Conservation (phyloP, 2,797 vertebrate species). For the Decapterus maruadsi region DNA sequence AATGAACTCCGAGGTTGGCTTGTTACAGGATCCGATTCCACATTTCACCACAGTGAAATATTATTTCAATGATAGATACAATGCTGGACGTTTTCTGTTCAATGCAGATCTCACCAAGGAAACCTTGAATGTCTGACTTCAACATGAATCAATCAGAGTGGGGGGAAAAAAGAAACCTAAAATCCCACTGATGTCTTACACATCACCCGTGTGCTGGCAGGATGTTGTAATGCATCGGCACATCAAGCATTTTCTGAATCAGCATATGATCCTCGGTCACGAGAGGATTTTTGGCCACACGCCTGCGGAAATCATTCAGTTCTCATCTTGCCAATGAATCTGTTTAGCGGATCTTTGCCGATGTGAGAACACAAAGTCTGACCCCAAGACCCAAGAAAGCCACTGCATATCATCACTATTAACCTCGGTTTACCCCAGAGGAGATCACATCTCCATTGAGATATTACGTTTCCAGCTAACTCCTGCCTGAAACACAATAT, state of each 20-base stretch:
- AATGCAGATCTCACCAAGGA: slow-evolving; percentile 13
- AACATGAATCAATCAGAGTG: slow-evolving; percentile 21
- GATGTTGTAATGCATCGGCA: slow-evolving; percentile 2
- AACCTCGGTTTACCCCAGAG: slow-evolving; percentile 72
- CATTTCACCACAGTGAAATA: background rate
- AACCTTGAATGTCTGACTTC: background rate
- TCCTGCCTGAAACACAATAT: slow-evolving; percentile 77
- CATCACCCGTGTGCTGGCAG: background rate
- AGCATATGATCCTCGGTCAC: slow-evolving; percentile 8
- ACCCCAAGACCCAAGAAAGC: slow-evolving; percentile 65
- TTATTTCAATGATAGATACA: background rate
- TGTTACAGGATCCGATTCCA: background rate
- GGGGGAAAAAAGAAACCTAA: background rate
- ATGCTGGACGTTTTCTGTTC: background rate
- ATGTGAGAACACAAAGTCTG: slow-evolving; percentile 63
- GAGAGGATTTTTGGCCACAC: slow-evolving; percentile 22
- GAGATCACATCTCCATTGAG: slow-evolving; percentile 62
- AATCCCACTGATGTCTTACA: slow-evolving; percentile 1
- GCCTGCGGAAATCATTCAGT: slow-evolving; percentile 50
- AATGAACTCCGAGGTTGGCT: slow-evolving; percentile 36
- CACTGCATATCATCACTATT: slow-evolving; percentile 68
- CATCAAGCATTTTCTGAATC: slow-evolving; percentile 11
- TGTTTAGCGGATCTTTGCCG: slow-evolving; percentile 44
- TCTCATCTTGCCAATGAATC: slow-evolving; percentile 37
- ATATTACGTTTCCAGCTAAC: slow-evolving; percentile 71